Evolutionary conservation across 2,888 invertebrate species (phyloP).

Genomic region (Beris chalybata): DNA sequence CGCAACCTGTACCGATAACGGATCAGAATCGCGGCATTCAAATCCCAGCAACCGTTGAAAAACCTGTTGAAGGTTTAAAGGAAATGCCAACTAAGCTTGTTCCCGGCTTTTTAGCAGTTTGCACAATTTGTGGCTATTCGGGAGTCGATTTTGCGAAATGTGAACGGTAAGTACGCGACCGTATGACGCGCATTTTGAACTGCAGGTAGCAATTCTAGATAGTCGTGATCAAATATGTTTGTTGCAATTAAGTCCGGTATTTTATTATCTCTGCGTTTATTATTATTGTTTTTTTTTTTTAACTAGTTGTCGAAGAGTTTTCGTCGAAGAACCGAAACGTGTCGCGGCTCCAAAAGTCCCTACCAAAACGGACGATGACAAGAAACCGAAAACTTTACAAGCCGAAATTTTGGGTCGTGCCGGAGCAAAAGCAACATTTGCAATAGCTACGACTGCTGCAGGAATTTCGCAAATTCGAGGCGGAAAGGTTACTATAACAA

Average conservation of each 20-base stretch:
- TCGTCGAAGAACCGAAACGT: constrained; percentile 72
- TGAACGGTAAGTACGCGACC: constrained; percentile 59
- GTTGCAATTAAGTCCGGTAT: not conserved
- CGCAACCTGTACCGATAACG: constrained; percentile 45
- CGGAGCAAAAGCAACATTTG: constrained; percentile 39
- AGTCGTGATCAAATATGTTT: not conserved
- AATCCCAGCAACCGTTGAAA: constrained; percentile 28
- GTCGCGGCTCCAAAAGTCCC: constrained; percentile 43
- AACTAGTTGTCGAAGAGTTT: constrained; percentile 66
- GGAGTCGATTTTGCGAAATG: constrained; percentile 80
- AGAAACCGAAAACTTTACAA: constrained; percentile 42
- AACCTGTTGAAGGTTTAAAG: constrained; percentile 56
- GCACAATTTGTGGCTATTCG: constrained; percentile 77
- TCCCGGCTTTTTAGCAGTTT: constrained; percentile 75
- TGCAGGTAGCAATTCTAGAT: too few relatives aligned
- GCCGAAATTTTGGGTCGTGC: constrained; percentile 39
- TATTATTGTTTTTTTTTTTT: not conserved
- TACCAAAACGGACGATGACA: constrained; percentile 42
- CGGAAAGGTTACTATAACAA: constrained; percentile 16
- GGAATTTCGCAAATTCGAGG: constrained; percentile 1
- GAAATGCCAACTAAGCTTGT: constrained; percentile 66
- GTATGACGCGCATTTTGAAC: too few relatives aligned
- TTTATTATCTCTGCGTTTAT: too few relatives aligned
- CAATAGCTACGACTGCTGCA: constrained; percentile 8
- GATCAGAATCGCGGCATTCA: constrained; percentile 36